Base-by-base conservation (phyloP, 2,113 vertebrate genomes). In the Hymenochirus boettgeri region DNA sequence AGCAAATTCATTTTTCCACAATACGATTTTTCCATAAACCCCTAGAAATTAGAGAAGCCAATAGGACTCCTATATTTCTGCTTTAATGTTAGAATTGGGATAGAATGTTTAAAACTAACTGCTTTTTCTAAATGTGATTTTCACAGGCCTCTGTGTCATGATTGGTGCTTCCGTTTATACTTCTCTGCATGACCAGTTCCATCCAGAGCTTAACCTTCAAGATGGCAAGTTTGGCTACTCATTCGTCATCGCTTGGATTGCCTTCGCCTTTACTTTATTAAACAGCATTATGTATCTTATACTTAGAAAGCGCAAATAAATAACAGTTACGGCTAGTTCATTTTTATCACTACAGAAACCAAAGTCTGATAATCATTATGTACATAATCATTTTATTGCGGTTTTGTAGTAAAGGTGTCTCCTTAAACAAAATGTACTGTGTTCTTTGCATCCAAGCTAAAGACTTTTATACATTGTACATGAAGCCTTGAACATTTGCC, bases 261-360 rank as follows among this genome's bases (percentile, higher is more conserved):
- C 92, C 2, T 96, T 98, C 65, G 88, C 92, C 15, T 94, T 95
- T 76, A 97, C 92, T 10, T 76, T 98, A n/a, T 54, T 93, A 82
- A 96, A 94, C 0, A 93, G 95, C 52, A 62, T 93, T 61, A 93
- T 99, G 93, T 99, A 98, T 80, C 80, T 97, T 77, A 82, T 98
- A 76, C 78, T 99, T 76, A 87, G 93, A 74, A 99, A 99, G 73
- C 94, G 96, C 79, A 98, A 96, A 90, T 98, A 91, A 83, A 77
- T 69, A 0, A 76, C 29, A 3, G 48, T 54, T 51, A 50, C 60
- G 51, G 57, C 35, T 33, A 29, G 50, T 69, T 48, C 21, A 56
- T 31, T 46, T 64, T 21, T 65, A 55, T 70, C 42, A 21, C 65
- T 22, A 19, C 73, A 48, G 52, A 63, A 59, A 33, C 58, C 78